Conservation (phyloP, 2,888 invertebrate species). For the Rambutsinella grinnellia region DNA sequence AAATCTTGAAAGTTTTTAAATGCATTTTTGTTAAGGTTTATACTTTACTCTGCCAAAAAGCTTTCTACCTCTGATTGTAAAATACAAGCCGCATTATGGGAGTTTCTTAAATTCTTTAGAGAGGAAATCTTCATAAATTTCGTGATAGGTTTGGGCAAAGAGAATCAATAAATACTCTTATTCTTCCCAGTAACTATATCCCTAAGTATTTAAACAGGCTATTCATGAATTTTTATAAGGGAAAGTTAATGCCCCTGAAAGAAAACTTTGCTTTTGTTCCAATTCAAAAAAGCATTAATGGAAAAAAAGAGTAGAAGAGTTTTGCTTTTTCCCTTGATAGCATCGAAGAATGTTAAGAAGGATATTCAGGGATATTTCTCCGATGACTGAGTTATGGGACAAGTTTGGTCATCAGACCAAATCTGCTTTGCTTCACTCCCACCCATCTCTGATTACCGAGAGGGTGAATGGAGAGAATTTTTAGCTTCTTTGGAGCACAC, state of each 20-base stretch:
- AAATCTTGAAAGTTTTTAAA: too few species aligned
- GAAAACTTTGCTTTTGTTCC: conserved; percentile 45
- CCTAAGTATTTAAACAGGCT: too few species aligned
- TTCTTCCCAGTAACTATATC: too few species aligned
- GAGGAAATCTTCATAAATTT: too few species aligned
- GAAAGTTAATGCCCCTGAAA: conserved; percentile 31
- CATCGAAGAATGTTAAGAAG: conserved; percentile 10
- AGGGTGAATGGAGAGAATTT: not conserved
- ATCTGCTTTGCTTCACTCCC: conserved; percentile 21
- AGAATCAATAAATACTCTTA: too few species aligned
- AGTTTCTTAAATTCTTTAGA: too few species aligned
- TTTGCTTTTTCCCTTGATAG: not conserved
- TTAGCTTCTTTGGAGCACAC: not conserved
- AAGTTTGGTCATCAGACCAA: conserved; percentile 50
- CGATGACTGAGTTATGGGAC: conserved; percentile 52
- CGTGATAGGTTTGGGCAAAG: too few species aligned
- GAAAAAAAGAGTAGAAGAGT: conserved; percentile 7
- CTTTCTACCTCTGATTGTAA: too few species aligned
- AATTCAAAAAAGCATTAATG: conserved; percentile 38
- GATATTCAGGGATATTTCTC: too few species aligned
- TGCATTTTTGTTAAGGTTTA: too few species aligned
- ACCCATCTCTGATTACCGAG: not conserved
- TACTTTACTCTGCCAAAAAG: too few species aligned
- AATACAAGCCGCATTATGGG: too few species aligned
- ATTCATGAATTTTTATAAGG: conserved; percentile 20